Evolutionary conservation across 2,113 vertebrate genomes (phyloP), one percentile per base, ranked within the genome.

Genomic region (Ammodramus savannarum): DNA sequence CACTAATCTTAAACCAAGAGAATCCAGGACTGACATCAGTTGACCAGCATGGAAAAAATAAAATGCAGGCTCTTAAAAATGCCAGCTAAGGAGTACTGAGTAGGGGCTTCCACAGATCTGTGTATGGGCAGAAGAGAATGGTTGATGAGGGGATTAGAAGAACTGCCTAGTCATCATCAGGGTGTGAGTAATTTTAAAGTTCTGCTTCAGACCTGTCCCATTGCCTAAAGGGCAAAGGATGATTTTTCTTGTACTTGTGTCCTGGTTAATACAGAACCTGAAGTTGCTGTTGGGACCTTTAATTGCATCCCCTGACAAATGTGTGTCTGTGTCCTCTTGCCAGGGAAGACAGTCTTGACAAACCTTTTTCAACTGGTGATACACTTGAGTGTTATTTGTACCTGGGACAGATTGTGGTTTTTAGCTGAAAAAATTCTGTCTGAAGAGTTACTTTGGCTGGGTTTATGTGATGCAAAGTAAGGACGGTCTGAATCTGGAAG

Each of bases 1-100:
- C 31, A n/a, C 12, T 51, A 7, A 27, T 13, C 18, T n/a, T 39
- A 67, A 79, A 73, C 6, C 0, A 0, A 25, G 44, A 75, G 57
- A 79, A 38, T 75, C 25, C 10, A 36, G n/a, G 9, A 10, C 32
- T 7, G 8, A 63, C 39, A 62, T 21, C 26, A 61, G 21, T 29
- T 88, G 75, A 74, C 34, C 16, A 65, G 20, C 34, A n/a, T 74
- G 41, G n/a, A 51, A 58, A 49, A 71, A 91, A 18, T 59, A 77
- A 62, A 89, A 62, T 52, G 3, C 26, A 61, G 44, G 11, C 36
- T 57, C 22, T 81, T 90, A 48, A 87, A 93, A 92, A 48, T 58
- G 32, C 26, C 16, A 44, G 16, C 29, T 80, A 14, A 62, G 36
- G 36, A 58, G n/a, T n/a, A n/a, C 36, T 36, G 36, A 73, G 59